phyloP scores from a whole-genome alignment of 2,797 vertebrate species.

The Kryptopterus vitreolus region DNA sequence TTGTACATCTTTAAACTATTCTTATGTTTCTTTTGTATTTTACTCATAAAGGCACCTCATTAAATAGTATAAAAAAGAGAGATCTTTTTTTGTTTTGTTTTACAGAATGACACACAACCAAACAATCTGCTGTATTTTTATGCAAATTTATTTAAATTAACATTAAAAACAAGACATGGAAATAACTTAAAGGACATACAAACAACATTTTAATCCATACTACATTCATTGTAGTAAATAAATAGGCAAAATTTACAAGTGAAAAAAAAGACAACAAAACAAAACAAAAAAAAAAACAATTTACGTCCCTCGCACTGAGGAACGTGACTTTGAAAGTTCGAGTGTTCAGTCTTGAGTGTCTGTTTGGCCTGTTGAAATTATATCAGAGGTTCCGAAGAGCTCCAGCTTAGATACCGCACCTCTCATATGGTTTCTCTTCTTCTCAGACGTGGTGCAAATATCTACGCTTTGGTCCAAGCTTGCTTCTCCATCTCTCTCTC shows the following conservation, averaged over 20 bases:
- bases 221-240: constrained; percentile 71
- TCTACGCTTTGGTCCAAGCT: constrained; percentile 73
- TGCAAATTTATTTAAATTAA: constrained; percentile 82
- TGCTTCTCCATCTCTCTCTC: constrained; percentile 68
- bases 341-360: constrained; percentile 67
- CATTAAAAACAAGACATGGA: constrained; percentile 66
- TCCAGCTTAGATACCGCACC: constrained; percentile 24
- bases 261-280: too few species aligned
- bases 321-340: constrained; percentile 64
- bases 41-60: background rate
- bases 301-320: constrained; percentile 56
- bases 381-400: constrained; percentile 43
- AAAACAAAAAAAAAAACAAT: too few species aligned
- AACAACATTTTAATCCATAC: constrained; percentile 59
- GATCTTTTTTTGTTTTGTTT: background rate
- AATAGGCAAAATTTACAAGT: constrained; percentile 70
- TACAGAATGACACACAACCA: background rate
- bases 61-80: too few species aligned
- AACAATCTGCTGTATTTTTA: constrained; percentile 48
- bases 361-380: constrained; percentile 60
- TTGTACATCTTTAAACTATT: background rate
- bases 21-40: background rate
- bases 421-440: constrained; percentile 69
- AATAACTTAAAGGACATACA: constrained; percentile 76
- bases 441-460: constrained; percentile 67